Base-by-base conservation (phyloP, 2,113 vertebrate species). In the Odocoileus hemionus region DNA sequence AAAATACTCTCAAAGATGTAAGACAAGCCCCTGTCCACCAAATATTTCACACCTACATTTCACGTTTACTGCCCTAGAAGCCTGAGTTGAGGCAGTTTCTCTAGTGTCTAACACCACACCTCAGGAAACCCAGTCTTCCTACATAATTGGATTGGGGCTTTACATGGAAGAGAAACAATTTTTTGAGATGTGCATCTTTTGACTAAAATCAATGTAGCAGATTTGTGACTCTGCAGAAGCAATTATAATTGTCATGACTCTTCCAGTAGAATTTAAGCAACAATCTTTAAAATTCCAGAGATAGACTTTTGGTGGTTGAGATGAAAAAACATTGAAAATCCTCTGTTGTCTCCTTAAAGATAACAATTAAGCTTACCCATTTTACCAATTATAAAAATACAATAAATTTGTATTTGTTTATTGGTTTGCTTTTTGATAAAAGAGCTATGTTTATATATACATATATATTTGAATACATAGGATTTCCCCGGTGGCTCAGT, bases 151-250 rank as follows among this genome's bases (percentile, higher is more conserved):
- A 15, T 91, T 7, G 26, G 16, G 28, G 3, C 28, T 96, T 96
- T 84, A 64, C 67, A 43, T 39, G 57, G 79, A 88, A 91, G 82
- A 96, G 15, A 94, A 97, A 83, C 54, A 13, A 57, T 79, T 90
- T 97, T 95, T 96, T 87, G 79, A 92, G 61, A 80, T 58, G 36
- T 95, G 33, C 95, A 96, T 94, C 82, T 94, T 97, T 94, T 88
- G 88, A 19, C 82, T 96, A 89, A 96, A 98, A 97, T 94, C 15
- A 3, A 91, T 95, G 88, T 96, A 85, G 92, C 82, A 83, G 78
- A 96, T 97, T 93, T 96, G 95, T 97, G 86, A 91, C 85, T 95
- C 80, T 94, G 39, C 28, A 93, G 78, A 95, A 98, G 92, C 67
- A 74, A 43, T 67, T 36, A 21, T 89, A 96, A 96, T 96, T 95